Evolutionary conservation across 1,140 invertebrate species (phyloP).

Genomic region (Aplysia californica): DNA sequence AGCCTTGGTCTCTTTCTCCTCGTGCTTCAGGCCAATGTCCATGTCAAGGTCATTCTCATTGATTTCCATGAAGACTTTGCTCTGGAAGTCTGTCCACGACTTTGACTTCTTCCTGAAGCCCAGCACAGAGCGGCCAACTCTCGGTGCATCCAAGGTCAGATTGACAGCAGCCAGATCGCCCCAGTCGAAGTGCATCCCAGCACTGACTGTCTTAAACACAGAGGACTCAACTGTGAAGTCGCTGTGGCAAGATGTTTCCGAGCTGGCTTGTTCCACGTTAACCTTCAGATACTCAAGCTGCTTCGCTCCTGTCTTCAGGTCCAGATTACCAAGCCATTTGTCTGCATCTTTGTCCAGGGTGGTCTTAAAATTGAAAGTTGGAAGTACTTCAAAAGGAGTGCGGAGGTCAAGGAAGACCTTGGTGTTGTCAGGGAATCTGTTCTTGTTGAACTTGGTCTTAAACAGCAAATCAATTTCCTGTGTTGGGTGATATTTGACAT

Average conservation of each 20-base stretch:
- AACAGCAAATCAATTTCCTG: constrained; percentile 6
- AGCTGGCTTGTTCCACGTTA: not conserved
- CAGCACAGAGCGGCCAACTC: not conserved
- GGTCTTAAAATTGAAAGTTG: not conserved
- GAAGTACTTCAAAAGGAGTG: constrained; percentile 19
- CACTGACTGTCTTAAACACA: constrained; percentile 31
- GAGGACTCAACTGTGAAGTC: constrained; percentile 16
- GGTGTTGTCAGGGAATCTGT: constrained; percentile 18
- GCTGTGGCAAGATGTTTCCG: not conserved
- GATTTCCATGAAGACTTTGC: constrained; percentile 2
- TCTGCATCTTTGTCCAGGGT: not conserved
- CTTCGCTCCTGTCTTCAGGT: not conserved
- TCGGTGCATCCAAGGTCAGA: constrained; percentile 1
- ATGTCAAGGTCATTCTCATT: not conserved
- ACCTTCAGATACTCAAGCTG: not conserved
- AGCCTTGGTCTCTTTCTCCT: not conserved
- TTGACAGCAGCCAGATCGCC: not conserved
- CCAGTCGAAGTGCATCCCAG: constrained; percentile 26
- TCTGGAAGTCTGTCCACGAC: constrained; percentile 17
- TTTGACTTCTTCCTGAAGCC: constrained; percentile 11
- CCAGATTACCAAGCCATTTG: constrained; percentile 4
- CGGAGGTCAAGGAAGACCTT: constrained; percentile 1
- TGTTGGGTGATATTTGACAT: not conserved
- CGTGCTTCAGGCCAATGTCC: constrained; percentile 13
- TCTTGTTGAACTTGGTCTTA: not conserved